phyloP scores from a whole-genome alignment of 2,113 vertebrate genomes.

The Toxostoma redivivum region DNA sequence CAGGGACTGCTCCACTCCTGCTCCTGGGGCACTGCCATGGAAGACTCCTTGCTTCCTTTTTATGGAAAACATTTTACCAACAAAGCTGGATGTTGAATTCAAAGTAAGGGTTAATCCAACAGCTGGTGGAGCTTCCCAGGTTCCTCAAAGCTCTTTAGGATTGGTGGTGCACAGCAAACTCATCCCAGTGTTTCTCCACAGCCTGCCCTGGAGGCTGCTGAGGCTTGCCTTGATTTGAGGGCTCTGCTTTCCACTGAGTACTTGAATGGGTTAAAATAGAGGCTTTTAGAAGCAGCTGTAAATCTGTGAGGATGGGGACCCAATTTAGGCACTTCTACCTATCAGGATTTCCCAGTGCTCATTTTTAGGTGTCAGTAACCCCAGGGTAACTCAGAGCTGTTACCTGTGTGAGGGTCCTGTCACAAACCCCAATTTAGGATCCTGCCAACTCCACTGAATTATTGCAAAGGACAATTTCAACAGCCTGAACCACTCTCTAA shows the following conservation, averaged over 20 bases:
- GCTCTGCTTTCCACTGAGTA: neutral
- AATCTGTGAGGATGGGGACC: neutral
- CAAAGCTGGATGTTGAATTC: neutral
- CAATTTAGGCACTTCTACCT: neutral
- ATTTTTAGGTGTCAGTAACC: neutral
- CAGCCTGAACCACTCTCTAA: neutral
- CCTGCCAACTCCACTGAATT: neutral
- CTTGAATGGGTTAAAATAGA: neutral
- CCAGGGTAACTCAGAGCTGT: fast-evolving
- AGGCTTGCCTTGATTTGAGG: neutral
- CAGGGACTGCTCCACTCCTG: neutral
- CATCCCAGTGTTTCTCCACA: neutral
- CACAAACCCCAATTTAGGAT: neutral
- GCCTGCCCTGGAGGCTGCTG: neutral
- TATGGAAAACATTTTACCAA: neutral
- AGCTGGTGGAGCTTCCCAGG: neutral
- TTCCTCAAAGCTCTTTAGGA: neutral
- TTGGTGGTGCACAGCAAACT: neutral
- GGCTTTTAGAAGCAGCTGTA: neutral
- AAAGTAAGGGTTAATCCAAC: neutral
- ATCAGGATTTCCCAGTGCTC: neutral
- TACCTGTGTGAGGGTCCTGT: neutral
- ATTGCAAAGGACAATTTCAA: fast-evolving
- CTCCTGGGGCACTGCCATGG: fast-evolving
- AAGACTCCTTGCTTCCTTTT: neutral